These are phyloP conservation scores for Dicycla oo DNA, from an alignment of 2,888 invertebrate genomes.

Conservation along the genomic window DNA sequence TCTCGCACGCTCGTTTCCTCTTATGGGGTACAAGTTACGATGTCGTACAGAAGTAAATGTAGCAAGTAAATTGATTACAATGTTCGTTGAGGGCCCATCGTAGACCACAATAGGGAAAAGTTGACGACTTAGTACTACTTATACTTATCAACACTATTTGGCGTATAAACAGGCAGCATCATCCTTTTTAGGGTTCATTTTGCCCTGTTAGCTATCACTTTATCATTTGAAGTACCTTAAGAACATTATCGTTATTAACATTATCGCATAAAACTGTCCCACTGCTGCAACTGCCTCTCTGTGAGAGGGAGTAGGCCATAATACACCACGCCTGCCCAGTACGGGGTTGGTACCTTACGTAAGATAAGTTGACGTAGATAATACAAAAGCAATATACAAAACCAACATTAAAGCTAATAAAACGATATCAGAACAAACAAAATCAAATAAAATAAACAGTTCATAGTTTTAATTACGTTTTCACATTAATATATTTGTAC, in stretches of 20 bases:
- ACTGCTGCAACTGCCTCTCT: not conserved
- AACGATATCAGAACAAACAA: conserved; percentile 26
- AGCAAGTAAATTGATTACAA: conserved; percentile 24
- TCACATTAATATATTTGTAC: conserved; percentile 43
- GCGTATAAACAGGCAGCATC: not conserved
- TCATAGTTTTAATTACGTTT: conserved; percentile 51
- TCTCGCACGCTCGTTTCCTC: not conserved
- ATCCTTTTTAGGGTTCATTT: not conserved
- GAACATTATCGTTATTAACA: no score
- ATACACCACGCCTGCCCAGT: not conserved
- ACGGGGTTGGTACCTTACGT: not conserved
- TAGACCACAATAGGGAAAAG: not conserved
- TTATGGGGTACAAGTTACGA: conserved; percentile 1
- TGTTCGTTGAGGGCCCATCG: not conserved
- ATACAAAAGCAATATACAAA: not conserved
- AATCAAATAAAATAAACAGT: conserved; percentile 37
- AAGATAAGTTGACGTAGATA: not conserved
- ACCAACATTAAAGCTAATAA: conserved; percentile 8
- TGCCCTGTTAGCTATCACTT: not conserved
- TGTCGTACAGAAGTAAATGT: conserved; percentile 14
- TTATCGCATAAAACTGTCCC: no score
- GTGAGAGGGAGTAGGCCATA: not conserved
- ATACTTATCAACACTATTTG: not conserved
- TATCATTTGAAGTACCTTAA: not conserved
- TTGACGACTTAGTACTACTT: not conserved